phyloP scores from a whole-genome alignment of 2,888 invertebrate species.

The Dynastes maya region DNA sequence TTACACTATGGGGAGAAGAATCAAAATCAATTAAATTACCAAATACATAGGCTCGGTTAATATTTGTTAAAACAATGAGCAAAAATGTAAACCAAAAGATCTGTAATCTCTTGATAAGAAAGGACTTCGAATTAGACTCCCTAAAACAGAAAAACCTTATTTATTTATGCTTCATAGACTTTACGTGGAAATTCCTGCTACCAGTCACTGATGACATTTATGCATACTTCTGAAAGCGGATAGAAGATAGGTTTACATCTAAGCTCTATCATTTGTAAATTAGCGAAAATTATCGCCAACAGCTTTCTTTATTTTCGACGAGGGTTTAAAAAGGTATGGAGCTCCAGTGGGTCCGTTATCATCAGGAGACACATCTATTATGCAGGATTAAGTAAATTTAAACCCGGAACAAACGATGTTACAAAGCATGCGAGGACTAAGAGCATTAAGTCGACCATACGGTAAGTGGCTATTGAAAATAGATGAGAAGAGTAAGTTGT shows the following conservation, averaged over 20 bases:
- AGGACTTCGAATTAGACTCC: no score
- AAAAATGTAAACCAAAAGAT: no score
- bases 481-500: not conserved
- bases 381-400: constrained; percentile 21
- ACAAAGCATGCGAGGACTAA: not conserved
- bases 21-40: no score
- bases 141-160: no score
- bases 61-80: no score
- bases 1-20: not conserved
- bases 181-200: no score
- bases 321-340: not conserved
- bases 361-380: constrained; percentile 4
- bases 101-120: no score
- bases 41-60: no score
- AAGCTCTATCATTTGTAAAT: not conserved
- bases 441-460: not conserved
- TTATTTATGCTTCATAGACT: no score
- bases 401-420: constrained; percentile 14
- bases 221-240: no score
- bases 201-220: no score
- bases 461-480: not conserved
- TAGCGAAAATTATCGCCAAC: not conserved
- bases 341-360: not conserved
- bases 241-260: not conserved
- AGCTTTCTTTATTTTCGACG: not conserved